Evolutionary conservation across 2,113 vertebrate genomes (phyloP).

Genomic region (Coptodon bakossiorum): DNA sequence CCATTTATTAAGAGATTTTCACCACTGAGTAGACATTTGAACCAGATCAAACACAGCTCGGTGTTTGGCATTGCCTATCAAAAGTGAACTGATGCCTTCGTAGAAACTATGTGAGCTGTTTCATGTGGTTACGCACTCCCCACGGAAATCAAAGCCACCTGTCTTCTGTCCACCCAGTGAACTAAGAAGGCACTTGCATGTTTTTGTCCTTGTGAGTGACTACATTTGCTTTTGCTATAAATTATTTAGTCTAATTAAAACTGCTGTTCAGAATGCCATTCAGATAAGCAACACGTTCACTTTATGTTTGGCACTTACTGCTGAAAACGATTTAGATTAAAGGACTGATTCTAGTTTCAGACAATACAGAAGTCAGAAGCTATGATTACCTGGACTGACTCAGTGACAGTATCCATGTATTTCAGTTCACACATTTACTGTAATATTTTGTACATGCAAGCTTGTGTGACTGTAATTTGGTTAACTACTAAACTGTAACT

Average conservation of each 20-base stretch:
- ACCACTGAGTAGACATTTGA: slow-evolving; percentile 33
- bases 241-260: background rate
- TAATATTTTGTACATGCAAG: background rate
- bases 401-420: background rate
- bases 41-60: slow-evolving; percentile 27
- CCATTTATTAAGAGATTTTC: slow-evolving; percentile 21
- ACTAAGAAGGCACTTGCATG: background rate
- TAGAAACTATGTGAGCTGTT: background rate
- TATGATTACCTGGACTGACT: background rate
- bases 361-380: background rate
- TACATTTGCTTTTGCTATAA: background rate
- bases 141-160: slow-evolving; percentile 6
- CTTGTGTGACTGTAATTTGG: background rate
- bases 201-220: background rate
- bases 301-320: background rate
- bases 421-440: background rate
- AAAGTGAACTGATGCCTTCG: background rate
- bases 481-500: background rate
- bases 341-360: background rate
- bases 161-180: background rate
- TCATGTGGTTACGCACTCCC: background rate
- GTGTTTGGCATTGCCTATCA: slow-evolving; percentile 11
- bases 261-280: background rate
- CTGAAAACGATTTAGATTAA: background rate
- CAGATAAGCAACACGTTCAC: background rate